Percentiles rank a stretch among this genome's conserved stretches.
Conservation (phyloP, 2,797 vertebrate genomes). For the Rhinoraja longicauda region DNA sequence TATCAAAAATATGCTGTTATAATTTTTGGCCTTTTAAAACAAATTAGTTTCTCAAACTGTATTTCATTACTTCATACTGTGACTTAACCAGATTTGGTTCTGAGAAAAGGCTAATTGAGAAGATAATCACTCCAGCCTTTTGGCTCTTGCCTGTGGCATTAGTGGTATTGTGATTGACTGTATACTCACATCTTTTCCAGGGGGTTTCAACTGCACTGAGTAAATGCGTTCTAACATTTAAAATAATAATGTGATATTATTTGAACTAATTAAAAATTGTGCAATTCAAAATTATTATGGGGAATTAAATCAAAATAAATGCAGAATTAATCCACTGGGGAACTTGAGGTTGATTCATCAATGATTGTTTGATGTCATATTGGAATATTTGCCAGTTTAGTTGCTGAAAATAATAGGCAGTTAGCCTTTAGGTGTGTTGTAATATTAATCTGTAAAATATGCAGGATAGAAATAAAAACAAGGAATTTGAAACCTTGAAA, state of each 20-base stretch:
- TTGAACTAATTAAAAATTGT: not conserved
- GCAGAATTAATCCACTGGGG: not conserved
- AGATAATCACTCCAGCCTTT: not conserved
- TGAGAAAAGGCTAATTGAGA: not conserved
- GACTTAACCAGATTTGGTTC: not conserved
- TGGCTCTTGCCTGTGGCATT: not conserved
- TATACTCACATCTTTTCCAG: not conserved
- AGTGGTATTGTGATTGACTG: not conserved
- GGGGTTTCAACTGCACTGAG: not conserved
- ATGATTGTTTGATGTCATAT: not conserved
- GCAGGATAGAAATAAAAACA: not conserved
- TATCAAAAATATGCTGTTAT: not conserved
- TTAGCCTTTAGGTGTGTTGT: not conserved
- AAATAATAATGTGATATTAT: constrained; percentile 9
- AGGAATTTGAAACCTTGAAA: not conserved
- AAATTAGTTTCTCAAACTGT: not conserved
- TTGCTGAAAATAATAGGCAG: not conserved
- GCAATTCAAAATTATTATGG: not conserved
- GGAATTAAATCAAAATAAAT: not conserved
- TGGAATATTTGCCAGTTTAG: not conserved
- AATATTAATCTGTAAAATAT: not conserved
- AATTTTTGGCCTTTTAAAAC: not conserved
- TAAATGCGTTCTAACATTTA: not conserved
- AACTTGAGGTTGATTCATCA: not conserved
- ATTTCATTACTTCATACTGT: not conserved